phyloP scores from a whole-genome alignment of 2,113 vertebrate genomes.

The Vombatus ursinus region DNA sequence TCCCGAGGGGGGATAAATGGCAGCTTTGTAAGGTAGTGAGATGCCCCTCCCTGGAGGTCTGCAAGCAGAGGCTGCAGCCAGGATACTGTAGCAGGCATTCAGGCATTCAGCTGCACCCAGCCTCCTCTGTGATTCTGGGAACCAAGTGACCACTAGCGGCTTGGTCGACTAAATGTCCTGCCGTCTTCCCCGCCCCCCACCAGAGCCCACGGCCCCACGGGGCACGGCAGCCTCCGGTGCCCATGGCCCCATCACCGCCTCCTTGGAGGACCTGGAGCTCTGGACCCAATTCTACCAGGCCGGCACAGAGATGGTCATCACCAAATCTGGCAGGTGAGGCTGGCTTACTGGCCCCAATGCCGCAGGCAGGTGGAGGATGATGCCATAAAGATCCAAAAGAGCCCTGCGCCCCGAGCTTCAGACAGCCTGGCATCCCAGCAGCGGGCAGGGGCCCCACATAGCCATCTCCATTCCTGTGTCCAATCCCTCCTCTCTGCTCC shows the following conservation, averaged over 20 bases:
- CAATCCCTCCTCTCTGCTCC: neutral
- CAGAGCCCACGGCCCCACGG: constrained; percentile 83
- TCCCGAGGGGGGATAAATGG: constrained; percentile 8
- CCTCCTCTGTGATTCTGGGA: neutral
- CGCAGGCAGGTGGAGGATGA: neutral
- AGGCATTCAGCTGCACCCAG: neutral
- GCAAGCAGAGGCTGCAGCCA: neutral
- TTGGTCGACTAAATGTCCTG: constrained; percentile 84
- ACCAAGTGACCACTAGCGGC: constrained; percentile 70
- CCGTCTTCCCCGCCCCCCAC: constrained; percentile 63
- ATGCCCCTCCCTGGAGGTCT: neutral
- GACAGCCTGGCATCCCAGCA: rapidly evolving
- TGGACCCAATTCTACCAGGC: constrained; percentile 91
- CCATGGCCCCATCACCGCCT: constrained; percentile 84
- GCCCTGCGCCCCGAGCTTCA: neutral
- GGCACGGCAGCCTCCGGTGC: neutral
- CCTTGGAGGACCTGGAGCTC: constrained; percentile 89
- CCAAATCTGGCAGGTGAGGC: constrained; percentile 91
- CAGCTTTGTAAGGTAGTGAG: neutral
- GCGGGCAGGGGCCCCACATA: constrained; percentile 29
- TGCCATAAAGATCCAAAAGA: neutral
- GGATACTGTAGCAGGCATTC: neutral
- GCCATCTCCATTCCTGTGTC: neutral
- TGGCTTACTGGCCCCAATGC: neutral
- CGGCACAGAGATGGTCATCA: constrained; percentile 96